Conservation (phyloP, 2,797 vertebrate genomes). For the Benthosema pterotum region DNA sequence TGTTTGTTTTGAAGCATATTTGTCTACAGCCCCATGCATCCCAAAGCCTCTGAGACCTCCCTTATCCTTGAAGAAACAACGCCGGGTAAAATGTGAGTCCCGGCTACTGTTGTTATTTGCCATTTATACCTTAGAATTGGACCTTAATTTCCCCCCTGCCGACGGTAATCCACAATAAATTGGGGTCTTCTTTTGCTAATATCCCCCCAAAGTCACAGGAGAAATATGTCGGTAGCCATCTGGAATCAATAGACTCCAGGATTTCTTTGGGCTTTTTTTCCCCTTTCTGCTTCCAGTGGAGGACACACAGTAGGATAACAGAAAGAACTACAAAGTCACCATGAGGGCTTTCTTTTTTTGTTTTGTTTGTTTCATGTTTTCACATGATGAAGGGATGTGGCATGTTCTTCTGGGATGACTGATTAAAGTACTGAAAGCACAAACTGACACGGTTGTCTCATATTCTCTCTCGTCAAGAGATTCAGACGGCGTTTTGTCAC, state of each 20-base stretch:
- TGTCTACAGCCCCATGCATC: no score
- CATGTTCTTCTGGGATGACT: slow-evolving; percentile 15
- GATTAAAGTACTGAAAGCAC: slow-evolving; percentile 33
- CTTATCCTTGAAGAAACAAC: slow-evolving; percentile 54
- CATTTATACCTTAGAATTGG: slow-evolving; percentile 45
- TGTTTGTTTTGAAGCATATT: no score
- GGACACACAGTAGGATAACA: slow-evolving; percentile 38
- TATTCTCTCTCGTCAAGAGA: neutral
- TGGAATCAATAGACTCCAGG: slow-evolving; percentile 55
- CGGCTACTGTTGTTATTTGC: slow-evolving; percentile 50
- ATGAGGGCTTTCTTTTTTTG: slow-evolving; percentile 31
- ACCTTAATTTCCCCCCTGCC: slow-evolving; percentile 39
- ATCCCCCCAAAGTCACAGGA: slow-evolving; percentile 48
- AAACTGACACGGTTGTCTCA: slow-evolving; percentile 3
- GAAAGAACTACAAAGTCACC: slow-evolving; percentile 31
- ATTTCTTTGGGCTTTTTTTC: no score
- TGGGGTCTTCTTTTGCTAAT: slow-evolving; percentile 53
- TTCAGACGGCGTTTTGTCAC: neutral
- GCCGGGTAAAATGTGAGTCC: slow-evolving; percentile 31
- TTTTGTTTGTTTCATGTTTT: slow-evolving; percentile 45
- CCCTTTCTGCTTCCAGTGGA: slow-evolving; percentile 6
- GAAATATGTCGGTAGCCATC: slow-evolving; percentile 47
- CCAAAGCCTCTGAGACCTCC: slow-evolving; percentile 21
- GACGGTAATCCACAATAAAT: slow-evolving; percentile 67
- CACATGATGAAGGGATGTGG: slow-evolving; percentile 32